Evolutionary conservation across 2,113 vertebrate species (phyloP).

Genomic region (Thamnophis sirtalis): DNA sequence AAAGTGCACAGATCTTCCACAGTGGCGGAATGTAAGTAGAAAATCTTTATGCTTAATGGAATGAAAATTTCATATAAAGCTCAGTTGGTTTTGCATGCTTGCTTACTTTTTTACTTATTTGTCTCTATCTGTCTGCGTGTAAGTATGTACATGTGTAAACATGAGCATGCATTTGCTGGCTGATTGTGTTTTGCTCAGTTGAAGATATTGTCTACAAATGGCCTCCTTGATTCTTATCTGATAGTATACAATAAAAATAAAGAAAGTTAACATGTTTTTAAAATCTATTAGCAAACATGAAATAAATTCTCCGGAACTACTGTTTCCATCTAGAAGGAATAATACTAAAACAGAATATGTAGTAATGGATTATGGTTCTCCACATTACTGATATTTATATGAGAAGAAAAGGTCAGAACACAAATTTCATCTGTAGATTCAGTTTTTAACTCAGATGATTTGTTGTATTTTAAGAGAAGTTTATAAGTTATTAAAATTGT

Average conservation of each 20-base stretch:
- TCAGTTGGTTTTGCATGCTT: background rate
- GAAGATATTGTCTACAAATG: background rate
- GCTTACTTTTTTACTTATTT: fast-evolving
- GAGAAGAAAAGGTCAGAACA: background rate
- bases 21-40: constrained; percentile 14
- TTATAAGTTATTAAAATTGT: background rate
- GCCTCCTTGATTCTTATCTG: constrained; percentile 3
- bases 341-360: background rate
- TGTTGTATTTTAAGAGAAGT: background rate
- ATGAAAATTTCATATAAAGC: constrained; percentile 23
- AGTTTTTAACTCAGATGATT: background rate
- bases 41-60: constrained; percentile 10
- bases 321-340: background rate
- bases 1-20: background rate
- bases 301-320: background rate
- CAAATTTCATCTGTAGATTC: background rate
- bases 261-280: background rate
- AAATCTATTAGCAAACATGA: background rate
- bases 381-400: background rate
- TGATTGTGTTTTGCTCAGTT: background rate
- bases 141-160: background rate
- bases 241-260: background rate
- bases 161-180: background rate
- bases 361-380: background rate
- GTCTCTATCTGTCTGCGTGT: background rate